Base-by-base conservation (phyloP, 2,888 invertebrate species). In the Epirrita christyi region DNA sequence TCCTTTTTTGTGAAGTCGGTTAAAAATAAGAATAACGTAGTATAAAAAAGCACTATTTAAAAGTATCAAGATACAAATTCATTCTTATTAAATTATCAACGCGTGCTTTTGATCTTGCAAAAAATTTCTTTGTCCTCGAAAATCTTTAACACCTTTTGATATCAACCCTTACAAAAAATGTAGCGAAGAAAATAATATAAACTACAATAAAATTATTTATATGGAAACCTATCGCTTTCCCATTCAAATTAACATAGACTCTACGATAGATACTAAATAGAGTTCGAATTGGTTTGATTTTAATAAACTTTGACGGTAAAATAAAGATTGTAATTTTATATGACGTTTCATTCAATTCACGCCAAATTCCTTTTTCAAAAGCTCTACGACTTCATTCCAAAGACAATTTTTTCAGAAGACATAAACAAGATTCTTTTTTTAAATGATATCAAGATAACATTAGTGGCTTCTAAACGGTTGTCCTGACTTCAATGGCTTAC, bases 401-500 rank as follows among this genome's bases (percentile, higher is more conserved):
- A 51, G 51, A 51, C 54, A 38, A 28, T 41, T 51, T 52, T 59
- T 53, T 51, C 47, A 37, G 15, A 41, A 0, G 54, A 46, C 21
- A 41, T 55, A 55, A 59, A 59, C 51, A 51, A 47, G 42, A 47
- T 28, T 44, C 55, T 49, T 59, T 56, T 58, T 42, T 48, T 45
- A 40, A 71, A 79, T 81, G 82, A 86, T 85, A 80, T 87, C 85
- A 81, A 88, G 90, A 91, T 90, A 90, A 86, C 87, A 91, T 92
- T 92, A 91, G 91, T 88, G 91, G 91, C 88, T 90, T 89, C 79
- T 88, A 88, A 89, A 90, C 82, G 88, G 83, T 81, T 86, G 88
- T 86, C 80, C 73, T 45, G 59, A 63, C 72, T 74, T 84, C 76
- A 83, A 88, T 81, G 71, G 79, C 68, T 70, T 71, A 73, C 78